phyloP scores from a whole-genome alignment of 2,113 vertebrate genomes.

The Nothoprocta perdicaria region DNA sequence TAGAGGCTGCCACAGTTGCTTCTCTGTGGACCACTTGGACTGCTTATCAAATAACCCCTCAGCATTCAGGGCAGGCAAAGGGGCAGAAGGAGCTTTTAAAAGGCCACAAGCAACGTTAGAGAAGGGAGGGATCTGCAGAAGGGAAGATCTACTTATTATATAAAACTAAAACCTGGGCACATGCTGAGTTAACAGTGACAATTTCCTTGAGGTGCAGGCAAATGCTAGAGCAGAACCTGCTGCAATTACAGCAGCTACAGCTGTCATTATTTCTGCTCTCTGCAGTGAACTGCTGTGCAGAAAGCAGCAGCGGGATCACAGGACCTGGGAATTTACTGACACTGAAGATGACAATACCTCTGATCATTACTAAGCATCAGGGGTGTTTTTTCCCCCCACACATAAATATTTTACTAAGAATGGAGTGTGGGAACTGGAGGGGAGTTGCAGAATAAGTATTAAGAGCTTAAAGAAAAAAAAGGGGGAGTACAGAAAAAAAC shows the following conservation, averaged over 20 bases:
- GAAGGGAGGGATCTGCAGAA: neutral
- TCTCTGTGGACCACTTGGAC: neutral
- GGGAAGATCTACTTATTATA: neutral
- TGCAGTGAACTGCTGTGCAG: neutral
- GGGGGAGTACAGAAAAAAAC: neutral
- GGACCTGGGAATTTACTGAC: neutral
- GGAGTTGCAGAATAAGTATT: neutral
- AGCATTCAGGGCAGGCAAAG: neutral
- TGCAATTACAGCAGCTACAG: conserved; percentile 23
- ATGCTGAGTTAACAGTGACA: neutral
- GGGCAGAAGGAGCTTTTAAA: neutral
- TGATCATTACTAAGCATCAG: neutral
- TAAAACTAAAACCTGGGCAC: neutral
- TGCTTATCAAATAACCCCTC: neutral
- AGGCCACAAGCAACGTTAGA: neutral
- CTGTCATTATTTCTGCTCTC: neutral
- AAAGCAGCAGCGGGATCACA: neutral
- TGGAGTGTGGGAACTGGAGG: neutral
- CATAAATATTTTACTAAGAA: neutral
- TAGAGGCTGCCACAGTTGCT: neutral
- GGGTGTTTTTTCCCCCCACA: neutral
- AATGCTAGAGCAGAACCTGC: neutral
- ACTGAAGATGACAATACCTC: neutral
- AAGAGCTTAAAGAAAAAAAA: neutral
- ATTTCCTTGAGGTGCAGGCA: conserved; percentile 7